These are phyloP conservation scores for Macquaria australasica DNA, from an alignment of 2,113 vertebrate genomes.

Conservation along the genomic window DNA sequence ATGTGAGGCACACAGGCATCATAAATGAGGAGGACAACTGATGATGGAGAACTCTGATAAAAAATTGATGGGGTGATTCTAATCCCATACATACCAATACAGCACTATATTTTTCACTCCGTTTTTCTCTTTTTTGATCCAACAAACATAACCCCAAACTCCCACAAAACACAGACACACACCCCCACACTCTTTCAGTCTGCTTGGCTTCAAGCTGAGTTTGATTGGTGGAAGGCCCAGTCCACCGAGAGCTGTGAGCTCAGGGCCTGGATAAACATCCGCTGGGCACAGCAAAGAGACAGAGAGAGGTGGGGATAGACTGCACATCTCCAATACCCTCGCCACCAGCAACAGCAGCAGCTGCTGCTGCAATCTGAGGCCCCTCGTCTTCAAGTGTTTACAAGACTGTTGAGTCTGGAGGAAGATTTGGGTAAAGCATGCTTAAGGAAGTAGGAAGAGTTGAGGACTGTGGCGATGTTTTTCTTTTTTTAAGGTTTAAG, in stretches of 20 bases:
- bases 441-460: conserved; percentile 16
- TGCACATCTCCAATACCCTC: conserved; percentile 33
- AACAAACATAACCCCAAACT: conserved; percentile 10
- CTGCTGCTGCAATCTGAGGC: conserved; percentile 1
- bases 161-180: conserved; percentile 8
- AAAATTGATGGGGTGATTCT: not conserved
- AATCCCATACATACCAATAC: not conserved
- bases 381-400: conserved; percentile 26
- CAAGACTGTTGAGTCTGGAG: conserved; percentile 25
- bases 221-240: conserved; percentile 68
- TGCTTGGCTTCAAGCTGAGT: conserved; percentile 64
- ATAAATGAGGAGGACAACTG: conserved; percentile 6
- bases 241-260: conserved; percentile 55
- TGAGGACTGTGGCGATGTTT: not conserved
- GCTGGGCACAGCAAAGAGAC: conserved; percentile 53
- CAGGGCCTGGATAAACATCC: conserved; percentile 73
- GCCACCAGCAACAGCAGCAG: conserved; percentile 37
- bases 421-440: conserved; percentile 14
- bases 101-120: not conserved
- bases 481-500: not conserved
- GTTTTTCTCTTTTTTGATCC: not conserved
- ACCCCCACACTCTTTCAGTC: conserved; percentile 14
- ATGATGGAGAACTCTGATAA: conserved; percentile 16
- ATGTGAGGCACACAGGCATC: conserved; percentile 7
- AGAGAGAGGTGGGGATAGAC: conserved; percentile 20